Percentiles rank a stretch among this genome's conserved stretches.
Evolutionary conservation across 2,888 invertebrate species (phyloP).

Genomic region (Nemotelus pantherinus): DNA sequence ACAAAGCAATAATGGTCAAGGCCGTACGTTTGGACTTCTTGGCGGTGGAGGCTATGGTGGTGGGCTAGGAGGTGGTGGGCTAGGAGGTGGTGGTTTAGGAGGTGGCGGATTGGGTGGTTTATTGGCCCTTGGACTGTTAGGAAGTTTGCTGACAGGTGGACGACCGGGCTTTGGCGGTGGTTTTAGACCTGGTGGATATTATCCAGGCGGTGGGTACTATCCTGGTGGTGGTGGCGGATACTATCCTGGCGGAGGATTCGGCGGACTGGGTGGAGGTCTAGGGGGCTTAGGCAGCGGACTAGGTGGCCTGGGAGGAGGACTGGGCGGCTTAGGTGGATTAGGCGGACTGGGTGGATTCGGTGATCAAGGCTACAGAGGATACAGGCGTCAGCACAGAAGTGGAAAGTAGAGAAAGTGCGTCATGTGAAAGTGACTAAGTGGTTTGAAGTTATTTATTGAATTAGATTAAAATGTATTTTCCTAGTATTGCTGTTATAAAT

Average conservation of each 20-base stretch:
- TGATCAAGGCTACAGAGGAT: slow-evolving; percentile 6
- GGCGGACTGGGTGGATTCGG: slow-evolving; percentile 7
- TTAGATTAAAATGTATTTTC: too few relatives aligned
- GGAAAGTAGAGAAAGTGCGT: slow-evolving; percentile 1
- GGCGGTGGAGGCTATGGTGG: slow-evolving; percentile 22
- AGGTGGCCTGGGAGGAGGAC: neutral
- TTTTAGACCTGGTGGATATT: slow-evolving; percentile 5
- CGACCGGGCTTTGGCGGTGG: slow-evolving; percentile 9
- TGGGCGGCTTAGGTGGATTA: neutral
- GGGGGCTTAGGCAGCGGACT: slow-evolving; percentile 10
- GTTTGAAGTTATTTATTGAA: too few relatives aligned
- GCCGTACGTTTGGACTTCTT: slow-evolving; percentile 34
- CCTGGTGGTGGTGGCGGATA: neutral
- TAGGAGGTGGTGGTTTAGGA: too few relatives aligned
- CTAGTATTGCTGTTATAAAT: too few relatives aligned
- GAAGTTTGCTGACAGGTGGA: neutral
- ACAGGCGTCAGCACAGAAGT: slow-evolving; percentile 12
- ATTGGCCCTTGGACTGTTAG: neutral
- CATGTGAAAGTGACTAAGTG: neutral
- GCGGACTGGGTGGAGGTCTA: slow-evolving; percentile 20
- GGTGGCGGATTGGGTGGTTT: neutral
- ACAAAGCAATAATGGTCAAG: slow-evolving; percentile 16
- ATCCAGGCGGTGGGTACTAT: neutral
- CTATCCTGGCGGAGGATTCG: slow-evolving; percentile 7
- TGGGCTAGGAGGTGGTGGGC: slow-evolving; percentile 2